phyloP scores from a whole-genome alignment of 2,888 invertebrate species.

The Steinernema scapterisci region DNA sequence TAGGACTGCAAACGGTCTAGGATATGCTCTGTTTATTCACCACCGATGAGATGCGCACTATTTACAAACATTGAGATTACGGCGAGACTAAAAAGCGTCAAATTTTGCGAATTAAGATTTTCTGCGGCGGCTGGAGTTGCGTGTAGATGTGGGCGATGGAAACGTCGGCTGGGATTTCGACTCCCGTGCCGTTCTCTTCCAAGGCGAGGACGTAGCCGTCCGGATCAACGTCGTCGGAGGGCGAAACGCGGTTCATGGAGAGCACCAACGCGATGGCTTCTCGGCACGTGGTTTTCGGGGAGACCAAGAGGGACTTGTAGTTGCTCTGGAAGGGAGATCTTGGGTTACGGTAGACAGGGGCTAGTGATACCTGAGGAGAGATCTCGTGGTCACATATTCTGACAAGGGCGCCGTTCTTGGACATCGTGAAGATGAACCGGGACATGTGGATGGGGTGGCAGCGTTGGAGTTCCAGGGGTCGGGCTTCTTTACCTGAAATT shows the following conservation, averaged over 20 bases:
- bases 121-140: conserved; percentile 48
- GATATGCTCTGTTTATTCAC: not conserved
- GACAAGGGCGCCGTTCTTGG: conserved; percentile 82
- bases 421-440: conserved; percentile 81
- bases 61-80: not conserved
- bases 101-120: conserved; percentile 51
- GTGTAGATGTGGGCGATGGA: conserved; percentile 50
- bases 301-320: conserved; percentile 62
- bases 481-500: conserved; percentile 80
- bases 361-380: conserved; percentile 76
- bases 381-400: conserved; percentile 88
- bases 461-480: conserved; percentile 87
- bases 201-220: conserved; percentile 35
- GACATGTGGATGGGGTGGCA: conserved; percentile 93
- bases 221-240: conserved; percentile 29
- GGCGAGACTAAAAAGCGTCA: conserved; percentile 3
- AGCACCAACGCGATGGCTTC: conserved; percentile 55
- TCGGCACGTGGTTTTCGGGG: conserved; percentile 48
- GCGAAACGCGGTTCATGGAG: conserved; percentile 47
- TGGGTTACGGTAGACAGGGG: not conserved
- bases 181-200: conserved; percentile 33
- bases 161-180: conserved; percentile 54
- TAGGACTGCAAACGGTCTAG: not conserved
- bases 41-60: conserved; percentile 6
- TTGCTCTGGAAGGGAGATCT: conserved; percentile 50